Conservation (phyloP, 2,888 invertebrate genomes). For the Meteorus cinctellus region DNA sequence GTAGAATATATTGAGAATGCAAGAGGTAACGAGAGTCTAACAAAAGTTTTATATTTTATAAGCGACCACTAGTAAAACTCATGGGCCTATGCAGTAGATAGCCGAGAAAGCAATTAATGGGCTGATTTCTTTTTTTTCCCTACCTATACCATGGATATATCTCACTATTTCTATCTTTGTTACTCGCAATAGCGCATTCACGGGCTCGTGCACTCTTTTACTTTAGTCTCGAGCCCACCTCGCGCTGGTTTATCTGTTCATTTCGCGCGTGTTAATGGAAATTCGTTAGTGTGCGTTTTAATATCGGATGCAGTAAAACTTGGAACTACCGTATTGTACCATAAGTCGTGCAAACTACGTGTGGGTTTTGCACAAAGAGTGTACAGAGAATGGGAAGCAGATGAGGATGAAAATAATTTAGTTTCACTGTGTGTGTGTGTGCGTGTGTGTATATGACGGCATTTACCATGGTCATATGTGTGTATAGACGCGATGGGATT, state of each 20-base stretch:
- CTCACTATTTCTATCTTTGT: not conserved
- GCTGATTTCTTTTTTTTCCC: not conserved
- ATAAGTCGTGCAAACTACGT: slow-evolving; percentile 53
- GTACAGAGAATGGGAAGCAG: slow-evolving; percentile 6
- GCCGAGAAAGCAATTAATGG: slow-evolving; percentile 33
- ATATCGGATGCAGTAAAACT: slow-evolving; percentile 61
- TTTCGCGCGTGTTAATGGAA: slow-evolving; percentile 55
- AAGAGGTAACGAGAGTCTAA: slow-evolving; percentile 47
- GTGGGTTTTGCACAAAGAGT: slow-evolving; percentile 47
- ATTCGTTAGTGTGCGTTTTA: slow-evolving; percentile 59
- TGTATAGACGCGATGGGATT: slow-evolving; percentile 19
- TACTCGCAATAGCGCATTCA: slow-evolving; percentile 32
- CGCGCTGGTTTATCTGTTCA: slow-evolving; percentile 47
- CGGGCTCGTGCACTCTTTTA: slow-evolving; percentile 18
- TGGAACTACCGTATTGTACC: slow-evolving; percentile 51
- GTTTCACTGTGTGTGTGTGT: not conserved
- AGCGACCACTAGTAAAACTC: slow-evolving; percentile 33
- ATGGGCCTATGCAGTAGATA: slow-evolving; percentile 19
- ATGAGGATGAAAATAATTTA: slow-evolving; percentile 14
- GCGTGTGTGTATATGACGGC: not conserved
- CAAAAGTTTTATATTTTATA: slow-evolving; percentile 51
- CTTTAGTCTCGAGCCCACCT: slow-evolving; percentile 9
- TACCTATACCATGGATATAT: not conserved
- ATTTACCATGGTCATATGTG: not conserved
- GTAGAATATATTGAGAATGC: slow-evolving; percentile 16